phyloP scores from a whole-genome alignment of 2,113 vertebrate species.

The Atlantisia rogersi region DNA sequence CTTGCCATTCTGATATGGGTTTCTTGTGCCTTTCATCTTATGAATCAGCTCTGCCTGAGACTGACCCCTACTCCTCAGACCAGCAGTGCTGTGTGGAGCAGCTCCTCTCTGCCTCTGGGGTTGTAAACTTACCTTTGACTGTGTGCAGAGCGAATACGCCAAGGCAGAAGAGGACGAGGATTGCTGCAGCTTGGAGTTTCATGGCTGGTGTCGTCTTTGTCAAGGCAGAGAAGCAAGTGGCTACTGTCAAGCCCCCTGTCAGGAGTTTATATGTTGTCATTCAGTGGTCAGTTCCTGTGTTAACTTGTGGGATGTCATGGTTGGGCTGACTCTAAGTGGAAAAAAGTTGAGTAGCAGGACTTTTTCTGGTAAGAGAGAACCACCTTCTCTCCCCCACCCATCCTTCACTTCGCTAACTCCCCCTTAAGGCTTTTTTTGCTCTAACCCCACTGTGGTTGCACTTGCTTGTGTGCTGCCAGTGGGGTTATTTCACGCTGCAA shows the following conservation, averaged over 20 bases:
- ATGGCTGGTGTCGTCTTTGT: neutral
- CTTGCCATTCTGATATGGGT: neutral
- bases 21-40: neutral
- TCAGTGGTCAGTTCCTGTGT: neutral
- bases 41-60: neutral
- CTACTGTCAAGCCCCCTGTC: neutral
- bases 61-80: neutral
- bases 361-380: constrained; percentile 16
- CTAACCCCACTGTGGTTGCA: constrained; percentile 43
- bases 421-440: constrained; percentile 59
- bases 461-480: neutral
- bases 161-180: constrained; percentile 10
- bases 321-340: neutral
- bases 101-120: neutral
- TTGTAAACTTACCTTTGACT: neutral
- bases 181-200: neutral
- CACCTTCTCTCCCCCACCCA: neutral
- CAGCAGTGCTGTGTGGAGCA: neutral
- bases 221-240: neutral
- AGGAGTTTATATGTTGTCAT: neutral
- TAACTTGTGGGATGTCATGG: neutral
- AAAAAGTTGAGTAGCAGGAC: neutral
- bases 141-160: neutral
- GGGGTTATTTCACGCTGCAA: constrained; percentile 26
- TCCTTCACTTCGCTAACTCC: neutral